These are phyloP conservation scores for Luehdorfia chinensis DNA, from an alignment of 1,140 invertebrate genomes.

Conservation along the genomic window DNA sequence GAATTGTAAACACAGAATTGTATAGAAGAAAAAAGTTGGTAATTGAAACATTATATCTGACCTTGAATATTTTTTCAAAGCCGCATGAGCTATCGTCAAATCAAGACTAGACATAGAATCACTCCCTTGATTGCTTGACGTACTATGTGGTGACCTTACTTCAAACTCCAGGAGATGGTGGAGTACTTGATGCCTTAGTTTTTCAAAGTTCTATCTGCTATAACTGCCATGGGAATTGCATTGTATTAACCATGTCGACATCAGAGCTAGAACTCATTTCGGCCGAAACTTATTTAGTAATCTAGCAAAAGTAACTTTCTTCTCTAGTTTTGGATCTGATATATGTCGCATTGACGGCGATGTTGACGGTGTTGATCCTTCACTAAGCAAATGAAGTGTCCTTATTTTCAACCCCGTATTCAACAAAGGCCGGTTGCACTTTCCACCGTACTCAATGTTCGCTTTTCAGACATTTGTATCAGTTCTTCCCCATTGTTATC, in stretches of 20 bases:
- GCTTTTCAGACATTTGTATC: slow-evolving; percentile 82
- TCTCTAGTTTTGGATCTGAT: slow-evolving; percentile 82
- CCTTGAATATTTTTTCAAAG: slow-evolving; percentile 69
- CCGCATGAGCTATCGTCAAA: slow-evolving; percentile 73
- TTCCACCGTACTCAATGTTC: slow-evolving; percentile 64
- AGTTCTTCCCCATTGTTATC: slow-evolving; percentile 82
- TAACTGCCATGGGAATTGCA: slow-evolving; percentile 68
- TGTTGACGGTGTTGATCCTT: slow-evolving; percentile 65
- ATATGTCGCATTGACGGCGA: slow-evolving; percentile 75
- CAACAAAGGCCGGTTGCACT: slow-evolving; percentile 67
- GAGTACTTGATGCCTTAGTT: slow-evolving; percentile 73
- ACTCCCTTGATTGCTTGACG: slow-evolving; percentile 82
- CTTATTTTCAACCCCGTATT: slow-evolving; percentile 64
- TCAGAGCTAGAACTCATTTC: slow-evolving; percentile 85
- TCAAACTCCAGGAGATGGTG: slow-evolving; percentile 75
- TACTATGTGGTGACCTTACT: slow-evolving; percentile 79
- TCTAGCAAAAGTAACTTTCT: slow-evolving; percentile 86
- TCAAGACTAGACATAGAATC: slow-evolving; percentile 84
- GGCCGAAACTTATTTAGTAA: slow-evolving; percentile 83
- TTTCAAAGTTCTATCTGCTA: slow-evolving; percentile 59
- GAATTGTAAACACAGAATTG: too few relatives aligned
- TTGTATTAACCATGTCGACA: slow-evolving; percentile 78
- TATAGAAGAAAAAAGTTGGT: too few relatives aligned
- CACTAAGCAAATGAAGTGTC: slow-evolving; percentile 79
- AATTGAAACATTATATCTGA: too few relatives aligned